phyloP scores from a whole-genome alignment of 2,888 invertebrate species.

The Ellobium chinense region DNA sequence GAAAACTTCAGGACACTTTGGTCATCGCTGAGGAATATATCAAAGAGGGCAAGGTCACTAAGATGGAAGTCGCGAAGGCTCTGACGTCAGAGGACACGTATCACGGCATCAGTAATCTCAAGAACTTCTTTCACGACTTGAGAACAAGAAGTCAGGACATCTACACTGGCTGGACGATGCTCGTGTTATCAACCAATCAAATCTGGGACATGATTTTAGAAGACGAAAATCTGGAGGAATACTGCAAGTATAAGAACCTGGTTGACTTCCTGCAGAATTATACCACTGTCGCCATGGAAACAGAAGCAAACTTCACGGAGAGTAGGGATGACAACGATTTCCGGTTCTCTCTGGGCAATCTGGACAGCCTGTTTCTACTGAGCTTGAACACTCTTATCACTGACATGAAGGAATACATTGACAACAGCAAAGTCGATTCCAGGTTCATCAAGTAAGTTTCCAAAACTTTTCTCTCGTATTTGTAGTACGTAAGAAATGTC shows the following conservation, averaged over 20 bases:
- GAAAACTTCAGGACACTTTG: not conserved
- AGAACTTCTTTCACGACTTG: constrained; percentile 62
- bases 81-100: constrained; percentile 55
- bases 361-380: constrained; percentile 57
- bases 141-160: constrained; percentile 63
- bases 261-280: constrained; percentile 15
- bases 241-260: constrained; percentile 58
- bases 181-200: constrained; percentile 46
- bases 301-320: constrained; percentile 1
- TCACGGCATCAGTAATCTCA: constrained; percentile 51
- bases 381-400: constrained; percentile 53
- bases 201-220: constrained; percentile 62
- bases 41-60: constrained; percentile 43
- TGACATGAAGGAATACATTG: constrained; percentile 51
- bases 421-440: constrained; percentile 52
- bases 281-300: constrained; percentile 31
- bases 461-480: no score
- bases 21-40: constrained; percentile 49
- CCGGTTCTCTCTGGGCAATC: constrained; percentile 52
- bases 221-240: constrained; percentile 61
- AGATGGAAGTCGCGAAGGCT: constrained; percentile 53
- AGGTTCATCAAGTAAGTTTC: constrained; percentile 58
- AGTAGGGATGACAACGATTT: constrained; percentile 54
- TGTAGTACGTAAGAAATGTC: no score
- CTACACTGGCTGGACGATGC: constrained; percentile 58